These are phyloP conservation scores for Xylocopa sonorina DNA, from an alignment of 1,140 invertebrate genomes.

Conservation along the genomic window DNA sequence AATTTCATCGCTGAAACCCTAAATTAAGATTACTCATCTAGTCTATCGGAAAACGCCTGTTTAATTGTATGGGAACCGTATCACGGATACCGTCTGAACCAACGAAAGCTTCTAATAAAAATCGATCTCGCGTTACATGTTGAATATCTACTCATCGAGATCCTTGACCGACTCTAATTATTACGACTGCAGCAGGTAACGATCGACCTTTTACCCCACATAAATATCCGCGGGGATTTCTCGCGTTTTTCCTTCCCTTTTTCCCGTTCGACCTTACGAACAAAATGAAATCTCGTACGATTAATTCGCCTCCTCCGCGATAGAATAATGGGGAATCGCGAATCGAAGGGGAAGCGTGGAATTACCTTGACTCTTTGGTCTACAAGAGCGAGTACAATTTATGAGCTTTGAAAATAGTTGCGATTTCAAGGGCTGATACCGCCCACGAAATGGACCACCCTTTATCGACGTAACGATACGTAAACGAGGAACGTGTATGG, in stretches of 20 bases:
- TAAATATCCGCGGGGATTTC: background rate
- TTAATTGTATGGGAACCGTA: conserved; percentile 16
- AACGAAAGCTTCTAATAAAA: background rate
- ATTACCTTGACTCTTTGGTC: background rate
- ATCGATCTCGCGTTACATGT: conserved; percentile 14
- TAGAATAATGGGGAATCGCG: background rate
- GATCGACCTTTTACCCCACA: background rate
- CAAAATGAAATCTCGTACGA: too few relatives aligned
- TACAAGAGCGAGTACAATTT: background rate
- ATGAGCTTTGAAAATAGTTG: background rate
- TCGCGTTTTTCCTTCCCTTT: background rate
- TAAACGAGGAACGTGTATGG: background rate
- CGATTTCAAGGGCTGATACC: background rate
- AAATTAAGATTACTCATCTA: conserved; percentile 6
- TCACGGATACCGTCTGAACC: conserved; percentile 9
- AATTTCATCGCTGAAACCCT: background rate
- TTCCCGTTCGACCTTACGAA: background rate
- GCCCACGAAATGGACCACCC: background rate
- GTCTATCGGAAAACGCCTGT: background rate
- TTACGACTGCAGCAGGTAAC: background rate
- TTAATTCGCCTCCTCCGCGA: background rate
- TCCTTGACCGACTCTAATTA: conserved; percentile 36
- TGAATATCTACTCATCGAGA: background rate
- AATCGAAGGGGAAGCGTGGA: background rate
- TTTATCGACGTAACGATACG: background rate